Conservation (phyloP, 2,888 invertebrate genomes). For the Drepanosiphum platanoidis region DNA sequence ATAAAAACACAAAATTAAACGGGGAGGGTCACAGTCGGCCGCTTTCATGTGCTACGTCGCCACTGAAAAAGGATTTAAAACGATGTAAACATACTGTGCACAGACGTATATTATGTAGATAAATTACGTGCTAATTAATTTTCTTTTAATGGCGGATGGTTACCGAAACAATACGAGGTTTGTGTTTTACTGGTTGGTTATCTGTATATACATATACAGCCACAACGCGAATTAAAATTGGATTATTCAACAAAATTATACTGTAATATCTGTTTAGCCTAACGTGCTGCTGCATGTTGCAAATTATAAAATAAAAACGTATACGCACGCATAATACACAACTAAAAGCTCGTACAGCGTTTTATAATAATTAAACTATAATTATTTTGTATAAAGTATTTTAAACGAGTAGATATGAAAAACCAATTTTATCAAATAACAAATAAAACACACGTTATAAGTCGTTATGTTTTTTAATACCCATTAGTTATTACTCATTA, state of each 20-base stretch:
- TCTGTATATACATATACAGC: too few species aligned
- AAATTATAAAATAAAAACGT: background rate
- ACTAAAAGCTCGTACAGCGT: background rate
- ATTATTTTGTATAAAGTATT: background rate
- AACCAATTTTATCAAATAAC: background rate
- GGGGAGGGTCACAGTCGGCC: slow-evolving; percentile 37
- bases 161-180: slow-evolving; percentile 25
- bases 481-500: background rate
- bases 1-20: slow-evolving; percentile 36
- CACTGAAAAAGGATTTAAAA: slow-evolving; percentile 20
- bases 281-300: background rate
- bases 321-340: background rate
- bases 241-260: background rate
- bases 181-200: background rate
- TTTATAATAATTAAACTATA: background rate
- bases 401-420: background rate
- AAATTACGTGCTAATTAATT: slow-evolving; percentile 44
- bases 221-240: slow-evolving; percentile 12
- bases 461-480: too few species aligned
- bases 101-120: background rate
- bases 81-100: slow-evolving; percentile 1
- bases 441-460: background rate
- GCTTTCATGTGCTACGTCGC: slow-evolving; percentile 5
- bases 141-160: slow-evolving; percentile 1
- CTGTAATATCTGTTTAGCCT: background rate